Evolutionary conservation across 1,140 invertebrate genomes (phyloP), one percentile per base, ranked within the genome.

Genomic region (Neotoxoptera formosana): DNA sequence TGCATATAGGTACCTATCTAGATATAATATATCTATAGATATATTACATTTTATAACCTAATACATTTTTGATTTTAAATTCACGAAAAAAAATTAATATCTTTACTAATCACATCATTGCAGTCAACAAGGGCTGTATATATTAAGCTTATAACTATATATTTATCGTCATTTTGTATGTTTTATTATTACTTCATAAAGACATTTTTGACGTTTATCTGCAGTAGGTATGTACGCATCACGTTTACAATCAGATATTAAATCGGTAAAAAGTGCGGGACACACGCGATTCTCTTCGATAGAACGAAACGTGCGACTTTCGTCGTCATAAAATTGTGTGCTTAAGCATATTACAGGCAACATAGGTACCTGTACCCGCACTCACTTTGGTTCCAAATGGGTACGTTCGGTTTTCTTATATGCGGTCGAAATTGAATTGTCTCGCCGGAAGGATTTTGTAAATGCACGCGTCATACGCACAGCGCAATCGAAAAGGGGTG

Each of bases 391-490:
- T 84, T 84, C 83, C 23, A 41, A 41, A 84, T 25, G 83, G 23
- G 9, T 84, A 45, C 23, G 36, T 84, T 84, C 21, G 23, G 45
- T 84, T 47, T 86, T 86, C 41, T 30, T 86, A 45, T 45, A 25
- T 7, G 17, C 84, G 0, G 84, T 6, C 45, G 0, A 83, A 83
- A 83, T 83, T 83, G n/a, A 83, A 83, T 36, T 30, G 86, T 45
- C 41, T 36, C 47, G 41, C 89, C 89, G 89, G 89, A 90, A 90
- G 45, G n/a, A 91, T 91, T 91, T 76, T 17, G 30, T 76, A 48
- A 76, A 60, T 41, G 14, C 34, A 20, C 53, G 23, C 41, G 41
- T 84, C 36, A 53, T 41, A 41, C 41, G 41, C 41, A 41, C 41
- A 25, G 14, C 34, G 11, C 47, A 17, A 76, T 76, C 41, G 67